Base-by-base conservation (phyloP, 2,797 vertebrate genomes). In the Phoeniculus purpureus region DNA sequence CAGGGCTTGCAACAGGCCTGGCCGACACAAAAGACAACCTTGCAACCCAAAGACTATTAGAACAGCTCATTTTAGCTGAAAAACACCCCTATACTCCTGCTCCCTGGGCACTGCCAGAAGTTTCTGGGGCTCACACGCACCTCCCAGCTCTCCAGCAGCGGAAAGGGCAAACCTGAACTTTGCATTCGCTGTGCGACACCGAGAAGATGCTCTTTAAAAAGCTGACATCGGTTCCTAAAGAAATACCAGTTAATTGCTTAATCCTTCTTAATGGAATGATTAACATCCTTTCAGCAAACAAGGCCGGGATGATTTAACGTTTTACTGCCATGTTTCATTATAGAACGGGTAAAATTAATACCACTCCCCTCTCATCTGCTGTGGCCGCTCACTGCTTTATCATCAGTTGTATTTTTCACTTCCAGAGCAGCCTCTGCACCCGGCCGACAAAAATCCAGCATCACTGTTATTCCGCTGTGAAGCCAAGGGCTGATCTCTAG, bases 231-330 rank as follows among this genome's bases (percentile, higher is more conserved):
- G 87, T 79, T 95, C 86, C 90, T 94, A 94, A 94, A 91, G 87
- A 96, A 90, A 40, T 91, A 95, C 20, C 95, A 93, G 89, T 87
- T 96, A 96, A 96, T 97, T 96, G 92, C 84, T 96, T 97, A 95
- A 96, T 84, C 89, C 91, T 94, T 89, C 94, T 94, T 95, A 97
- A 97, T 84, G 89, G 94, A 96, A 97, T 70, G 75, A 96, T 97
- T 93, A 97, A 94, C 94, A 89, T 81, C 81, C 87, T 96, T 94
- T 94, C 82, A 85, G 94, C 93, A 96, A 97, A 94, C 92, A 95
- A 91, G 89, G 73, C 29, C 62, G 15, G 17, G 73, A 68, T 74
- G 89, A 95, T 89, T 93, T 96, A 96, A 92, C 1, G 3, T 93
- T 84, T 75, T 73, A 48, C 58, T 86, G 74, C 51, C 51, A 71